Conservation (phyloP, 2,113 vertebrate genomes). For the Rutilus rutilus region DNA sequence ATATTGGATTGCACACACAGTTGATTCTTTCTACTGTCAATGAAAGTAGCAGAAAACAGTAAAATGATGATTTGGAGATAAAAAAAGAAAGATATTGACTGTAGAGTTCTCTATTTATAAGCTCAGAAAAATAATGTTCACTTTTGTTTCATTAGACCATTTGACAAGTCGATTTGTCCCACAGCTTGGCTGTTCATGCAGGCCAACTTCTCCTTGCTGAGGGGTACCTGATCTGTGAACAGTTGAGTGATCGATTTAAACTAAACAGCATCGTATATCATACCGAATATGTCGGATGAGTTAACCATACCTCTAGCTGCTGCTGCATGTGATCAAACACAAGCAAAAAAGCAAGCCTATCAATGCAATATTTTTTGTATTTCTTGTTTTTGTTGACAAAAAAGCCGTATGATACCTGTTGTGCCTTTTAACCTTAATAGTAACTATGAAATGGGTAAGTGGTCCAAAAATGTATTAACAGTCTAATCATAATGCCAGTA, state of each 20-base stretch:
- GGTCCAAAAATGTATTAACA: constrained; percentile 8
- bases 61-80: not conserved
- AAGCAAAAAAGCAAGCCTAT: constrained; percentile 36
- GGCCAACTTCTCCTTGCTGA: not conserved
- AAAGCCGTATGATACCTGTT: not conserved
- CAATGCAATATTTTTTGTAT: constrained; percentile 51
- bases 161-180: not conserved
- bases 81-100: not conserved
- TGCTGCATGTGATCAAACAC: not conserved
- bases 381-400: not conserved
- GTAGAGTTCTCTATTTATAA: constrained; percentile 2
- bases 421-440: constrained; percentile 42
- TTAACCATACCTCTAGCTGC: not conserved
- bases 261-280: not conserved
- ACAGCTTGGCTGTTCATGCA: not conserved
- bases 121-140: not conserved
- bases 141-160: not conserved
- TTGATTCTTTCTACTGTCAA: not conserved
- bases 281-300: not conserved
- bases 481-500: constrained; percentile 27
- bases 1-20: not conserved
- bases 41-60: not conserved
- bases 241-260: not conserved
- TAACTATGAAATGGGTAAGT: not conserved
- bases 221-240: not conserved